A percentile compares a stretch with the other conserved stretches of the same genome.
These are phyloP conservation scores for Bufotes viridis DNA, from an alignment of 2,797 vertebrate species.

Conservation along the genomic window DNA sequence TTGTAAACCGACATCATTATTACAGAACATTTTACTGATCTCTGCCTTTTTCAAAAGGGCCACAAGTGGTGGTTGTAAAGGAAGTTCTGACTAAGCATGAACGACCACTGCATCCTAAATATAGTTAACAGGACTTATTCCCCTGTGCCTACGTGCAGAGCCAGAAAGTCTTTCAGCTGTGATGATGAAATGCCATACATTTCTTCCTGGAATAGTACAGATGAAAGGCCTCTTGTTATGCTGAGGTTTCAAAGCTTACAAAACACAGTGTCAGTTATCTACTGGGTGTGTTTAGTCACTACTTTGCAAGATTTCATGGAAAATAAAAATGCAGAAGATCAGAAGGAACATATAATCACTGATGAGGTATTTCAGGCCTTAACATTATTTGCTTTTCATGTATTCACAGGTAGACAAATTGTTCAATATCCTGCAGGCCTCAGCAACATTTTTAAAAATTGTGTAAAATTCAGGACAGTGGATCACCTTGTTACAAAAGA, in stretches of 20 bases:
- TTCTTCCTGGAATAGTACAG: constrained; percentile 79
- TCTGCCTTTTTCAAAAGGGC: constrained; percentile 54
- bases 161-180: constrained; percentile 71
- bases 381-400: constrained; percentile 23
- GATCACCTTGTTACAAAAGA: background rate
- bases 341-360: constrained; percentile 11
- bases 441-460: background rate
- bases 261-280: constrained; percentile 70
- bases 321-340: constrained; percentile 45
- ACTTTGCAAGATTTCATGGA: constrained; percentile 50
- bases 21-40: constrained; percentile 64
- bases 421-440: constrained; percentile 14
- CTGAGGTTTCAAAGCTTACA: constrained; percentile 72
- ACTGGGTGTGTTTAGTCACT: constrained; percentile 70
- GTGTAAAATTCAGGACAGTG: background rate
- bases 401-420: constrained; percentile 40
- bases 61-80: constrained; percentile 63
- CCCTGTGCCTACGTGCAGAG: constrained; percentile 71
- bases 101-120: constrained; percentile 65
- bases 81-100: constrained; percentile 69
- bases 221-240: constrained; percentile 73
- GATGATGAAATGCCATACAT: constrained; percentile 75
- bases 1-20: constrained; percentile 9
- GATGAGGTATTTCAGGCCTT: constrained; percentile 28
- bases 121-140: constrained; percentile 65